Percentiles rank a stretch among this genome's conserved stretches.
Conservation (phyloP, 2,888 invertebrate genomes). For the Xanthia icteritia region DNA sequence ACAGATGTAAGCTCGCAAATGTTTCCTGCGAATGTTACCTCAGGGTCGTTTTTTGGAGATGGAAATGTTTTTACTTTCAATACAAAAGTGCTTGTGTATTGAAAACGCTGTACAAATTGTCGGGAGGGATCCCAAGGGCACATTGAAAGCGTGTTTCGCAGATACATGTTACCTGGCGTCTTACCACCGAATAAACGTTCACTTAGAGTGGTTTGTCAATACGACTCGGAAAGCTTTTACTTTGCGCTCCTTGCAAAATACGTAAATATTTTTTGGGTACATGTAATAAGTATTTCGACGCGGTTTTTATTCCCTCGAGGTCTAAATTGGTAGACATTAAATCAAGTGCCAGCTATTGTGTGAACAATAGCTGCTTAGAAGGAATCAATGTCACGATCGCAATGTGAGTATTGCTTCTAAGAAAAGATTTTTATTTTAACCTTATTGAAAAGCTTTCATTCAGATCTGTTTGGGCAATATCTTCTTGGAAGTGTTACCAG, state of each 20-base stretch:
- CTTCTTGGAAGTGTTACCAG: neutral
- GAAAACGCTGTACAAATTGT: slow-evolving; percentile 71
- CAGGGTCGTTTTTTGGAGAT: slow-evolving; percentile 65
- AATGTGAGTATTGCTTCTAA: neutral
- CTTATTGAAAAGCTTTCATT: neutral
- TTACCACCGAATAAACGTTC: slow-evolving; percentile 78
- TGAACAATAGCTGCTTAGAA: slow-evolving; percentile 8
- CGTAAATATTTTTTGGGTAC: slow-evolving; percentile 46
- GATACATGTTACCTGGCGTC: slow-evolving; percentile 72
- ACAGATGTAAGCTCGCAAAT: slow-evolving; percentile 37
- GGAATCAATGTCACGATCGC: slow-evolving; percentile 7
- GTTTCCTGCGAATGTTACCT: slow-evolving; percentile 65
- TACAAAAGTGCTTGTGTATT: slow-evolving; percentile 69
- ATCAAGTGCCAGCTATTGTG: slow-evolving; percentile 32
- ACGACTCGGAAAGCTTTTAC: slow-evolving; percentile 78
- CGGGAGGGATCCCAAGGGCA: slow-evolving; percentile 71
- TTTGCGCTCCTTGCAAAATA: slow-evolving; percentile 69
- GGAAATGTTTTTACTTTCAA: slow-evolving; percentile 70
- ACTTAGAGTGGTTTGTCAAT: slow-evolving; percentile 83
- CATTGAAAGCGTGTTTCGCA: slow-evolving; percentile 73
- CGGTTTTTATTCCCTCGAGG: slow-evolving; percentile 10
- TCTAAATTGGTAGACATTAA: slow-evolving; percentile 11
- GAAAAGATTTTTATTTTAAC: neutral
- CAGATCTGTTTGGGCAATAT: neutral
- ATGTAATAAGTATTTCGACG: slow-evolving; percentile 32